These are phyloP conservation scores for Synodontis membranacea DNA, from an alignment of 2,113 vertebrate species.

Conservation along the genomic window DNA sequence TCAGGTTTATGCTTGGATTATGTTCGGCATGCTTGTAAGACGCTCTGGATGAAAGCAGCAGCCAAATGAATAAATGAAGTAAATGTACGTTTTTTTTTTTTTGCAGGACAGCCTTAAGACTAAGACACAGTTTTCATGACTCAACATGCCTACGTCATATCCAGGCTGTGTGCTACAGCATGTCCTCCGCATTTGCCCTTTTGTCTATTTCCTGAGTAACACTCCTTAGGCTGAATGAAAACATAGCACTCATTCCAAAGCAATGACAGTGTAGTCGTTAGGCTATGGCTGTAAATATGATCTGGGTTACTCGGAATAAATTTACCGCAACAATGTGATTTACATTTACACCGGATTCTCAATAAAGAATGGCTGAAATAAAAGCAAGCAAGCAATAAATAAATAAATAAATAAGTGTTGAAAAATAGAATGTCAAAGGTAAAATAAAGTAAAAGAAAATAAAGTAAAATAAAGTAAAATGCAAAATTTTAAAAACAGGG, in stretches of 20 bases:
- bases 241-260: neutral
- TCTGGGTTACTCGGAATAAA: neutral
- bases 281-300: neutral
- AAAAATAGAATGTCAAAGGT: no score
- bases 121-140: neutral
- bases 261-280: neutral
- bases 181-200: neutral
- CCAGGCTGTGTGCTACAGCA: neutral
- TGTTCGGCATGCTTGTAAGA: neutral
- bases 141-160: neutral
- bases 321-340: neutral
- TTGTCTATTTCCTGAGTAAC: slow-evolving; percentile 1
- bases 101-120: neutral
- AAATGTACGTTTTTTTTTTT: neutral
- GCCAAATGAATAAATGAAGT: no score
- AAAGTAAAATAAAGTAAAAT: no score
- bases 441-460: no score
- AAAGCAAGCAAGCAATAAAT: no score
- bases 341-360: neutral
- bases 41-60: neutral
- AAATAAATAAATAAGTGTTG: no score
- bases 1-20: neutral
- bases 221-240: neutral
- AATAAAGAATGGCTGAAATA: neutral
- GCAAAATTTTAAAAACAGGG: no score